Evolutionary conservation across 2,113 vertebrate species (phyloP).

Genomic region (Alouatta palliata): DNA sequence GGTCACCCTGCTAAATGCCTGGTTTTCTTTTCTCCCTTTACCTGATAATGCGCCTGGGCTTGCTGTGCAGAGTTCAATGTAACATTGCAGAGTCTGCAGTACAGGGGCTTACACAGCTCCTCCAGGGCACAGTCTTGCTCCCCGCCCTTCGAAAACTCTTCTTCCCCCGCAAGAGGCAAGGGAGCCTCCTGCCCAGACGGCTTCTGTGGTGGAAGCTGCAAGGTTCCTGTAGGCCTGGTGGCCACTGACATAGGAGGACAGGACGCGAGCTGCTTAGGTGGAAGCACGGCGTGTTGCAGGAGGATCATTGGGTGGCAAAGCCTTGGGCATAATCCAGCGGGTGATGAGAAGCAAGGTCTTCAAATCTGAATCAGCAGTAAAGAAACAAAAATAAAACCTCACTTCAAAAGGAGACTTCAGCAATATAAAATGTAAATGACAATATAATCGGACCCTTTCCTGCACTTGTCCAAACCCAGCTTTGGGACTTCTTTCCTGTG

Average conservation of each 20-base stretch:
- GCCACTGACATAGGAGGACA: constrained; percentile 88
- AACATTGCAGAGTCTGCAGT: constrained; percentile 98
- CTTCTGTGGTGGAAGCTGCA: constrained; percentile 83
- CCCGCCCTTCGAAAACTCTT: constrained; percentile 84
- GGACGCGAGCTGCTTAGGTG: constrained; percentile 72
- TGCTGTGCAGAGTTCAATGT: constrained; percentile 98
- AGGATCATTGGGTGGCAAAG: constrained; percentile 90
- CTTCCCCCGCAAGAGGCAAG: constrained; percentile 88
- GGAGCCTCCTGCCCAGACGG: constrained; percentile 84
- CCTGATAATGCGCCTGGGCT: constrained; percentile 99
- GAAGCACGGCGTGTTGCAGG: constrained; percentile 87
- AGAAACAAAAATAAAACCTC: neutral
- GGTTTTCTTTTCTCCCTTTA: constrained; percentile 77
- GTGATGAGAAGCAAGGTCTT: constrained; percentile 82
- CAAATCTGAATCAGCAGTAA: constrained; percentile 81
- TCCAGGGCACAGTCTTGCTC: constrained; percentile 94
- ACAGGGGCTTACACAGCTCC: constrained; percentile 97
- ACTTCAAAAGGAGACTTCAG: constrained; percentile 65
- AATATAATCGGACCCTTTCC: neutral
- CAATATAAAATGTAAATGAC: constrained; percentile 11
- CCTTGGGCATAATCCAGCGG: constrained; percentile 85
- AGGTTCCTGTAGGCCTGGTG: constrained; percentile 84
- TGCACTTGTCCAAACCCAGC: constrained; percentile 23
- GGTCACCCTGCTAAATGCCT: neutral
- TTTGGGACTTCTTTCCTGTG: neutral